These are phyloP conservation scores for Sweltsa coloradensis DNA, from an alignment of 1,140 invertebrate genomes.

Conservation along the genomic window DNA sequence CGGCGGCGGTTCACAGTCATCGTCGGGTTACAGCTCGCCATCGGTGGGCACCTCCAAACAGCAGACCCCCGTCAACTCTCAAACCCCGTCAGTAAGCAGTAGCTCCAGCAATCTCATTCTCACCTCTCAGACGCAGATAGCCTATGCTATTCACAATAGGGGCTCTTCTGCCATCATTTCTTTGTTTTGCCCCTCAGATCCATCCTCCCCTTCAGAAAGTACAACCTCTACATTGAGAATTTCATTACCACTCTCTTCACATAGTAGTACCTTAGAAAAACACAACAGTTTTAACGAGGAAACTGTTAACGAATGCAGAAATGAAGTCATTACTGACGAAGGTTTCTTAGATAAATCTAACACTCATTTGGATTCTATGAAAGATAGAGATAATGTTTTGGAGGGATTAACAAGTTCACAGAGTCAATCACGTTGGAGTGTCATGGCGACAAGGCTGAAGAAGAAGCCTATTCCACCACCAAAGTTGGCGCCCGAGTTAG, in stretches of 20 bases:
- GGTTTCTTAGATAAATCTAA: too few species aligned
- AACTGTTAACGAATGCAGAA: too few species aligned
- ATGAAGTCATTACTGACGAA: too few species aligned
- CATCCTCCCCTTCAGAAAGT: too few species aligned
- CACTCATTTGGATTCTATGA: too few species aligned
- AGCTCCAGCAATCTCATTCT: constrained; percentile 25
- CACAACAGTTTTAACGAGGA: too few species aligned
- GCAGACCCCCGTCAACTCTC: constrained; percentile 5
- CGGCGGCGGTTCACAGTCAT: constrained; percentile 30
- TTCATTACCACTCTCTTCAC: too few species aligned
- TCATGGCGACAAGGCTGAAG: constrained; percentile 26
- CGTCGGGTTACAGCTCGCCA: constrained; percentile 33
- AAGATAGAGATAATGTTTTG: too few species aligned
- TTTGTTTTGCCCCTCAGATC: constrained; percentile 21
- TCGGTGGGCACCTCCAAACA: constrained; percentile 6
- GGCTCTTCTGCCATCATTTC: constrained; percentile 28
- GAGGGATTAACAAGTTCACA: too few species aligned
- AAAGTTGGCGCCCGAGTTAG: constrained; percentile 26
- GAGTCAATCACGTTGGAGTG: constrained; percentile 22
- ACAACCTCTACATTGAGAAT: too few species aligned
- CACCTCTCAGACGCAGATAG: constrained; percentile 20
- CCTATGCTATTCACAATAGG: constrained; percentile 27
- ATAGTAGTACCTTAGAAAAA: too few species aligned
- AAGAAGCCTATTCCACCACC: constrained; percentile 23
- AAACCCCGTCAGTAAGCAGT: constrained; percentile 25